Evolutionary conservation across 64 coral and sea anemone species (phyloP), one percentile per base, ranked within the genome.

Genomic region (Actinia equina): DNA sequence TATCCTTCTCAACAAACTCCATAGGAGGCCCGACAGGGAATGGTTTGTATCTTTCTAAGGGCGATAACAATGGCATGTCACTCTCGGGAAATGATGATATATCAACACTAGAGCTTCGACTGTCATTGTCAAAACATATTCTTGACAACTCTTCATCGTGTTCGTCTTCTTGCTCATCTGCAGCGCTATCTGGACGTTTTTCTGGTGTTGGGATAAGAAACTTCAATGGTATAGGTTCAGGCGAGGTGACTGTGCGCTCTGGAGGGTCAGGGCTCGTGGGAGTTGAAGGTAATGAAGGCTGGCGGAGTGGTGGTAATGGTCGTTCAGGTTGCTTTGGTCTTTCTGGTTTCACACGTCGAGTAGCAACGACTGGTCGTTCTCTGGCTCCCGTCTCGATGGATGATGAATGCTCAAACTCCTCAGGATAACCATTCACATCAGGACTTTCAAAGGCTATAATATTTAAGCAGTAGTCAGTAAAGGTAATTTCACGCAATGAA

Each of bases 21-120:
- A 74, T 13, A 13, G 69, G 69, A 37, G 69, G 69, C 26, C 20
- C 69, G 9, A 74, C 43, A 37, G 49, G 49, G 78, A 52, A 52
- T 17, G 78, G 78, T 81, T 52, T 81, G 22, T 81, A 81, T 10
- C 78, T 44, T 81, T 81, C 78, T 46, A 81, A n/a, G 8, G 78
- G 78, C 1, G 78, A 81, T 12, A 74, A 17, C 49, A 81, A 0
- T 4, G 45, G 45, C 49, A 81, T 81, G 15, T 81, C 49, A 17
- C 42, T 81, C 43, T 49, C 78, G 45, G 49, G 78, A 11, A 81
- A 74, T 16, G 25, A 74, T 41, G 69, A 14, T n/a, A 60, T 58
- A 85, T 85, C 83, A 18, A 85, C 13, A 59, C 83, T 85, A 60
- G 83, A 85, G 30, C 83, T 85, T 10, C 83, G n/a, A 19, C 83